Evolutionary conservation across 2,113 vertebrate species (phyloP).

Genomic region (Toxostoma redivivum): DNA sequence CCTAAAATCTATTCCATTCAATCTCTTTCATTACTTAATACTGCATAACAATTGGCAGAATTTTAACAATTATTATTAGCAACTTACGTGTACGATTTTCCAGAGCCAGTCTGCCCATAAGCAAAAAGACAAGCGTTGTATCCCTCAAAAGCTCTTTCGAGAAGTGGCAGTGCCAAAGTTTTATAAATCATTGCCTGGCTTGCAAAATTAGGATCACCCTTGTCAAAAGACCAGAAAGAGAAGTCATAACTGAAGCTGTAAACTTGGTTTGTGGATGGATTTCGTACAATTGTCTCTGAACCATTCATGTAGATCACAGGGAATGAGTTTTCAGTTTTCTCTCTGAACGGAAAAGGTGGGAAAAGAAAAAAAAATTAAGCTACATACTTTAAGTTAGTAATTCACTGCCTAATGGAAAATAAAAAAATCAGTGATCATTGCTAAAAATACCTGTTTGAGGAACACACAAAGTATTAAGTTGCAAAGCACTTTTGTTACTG

Average conservation of each 20-base stretch:
- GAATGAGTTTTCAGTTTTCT: constrained; percentile 76
- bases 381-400: background rate
- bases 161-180: constrained; percentile 81
- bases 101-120: constrained; percentile 96
- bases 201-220: constrained; percentile 74
- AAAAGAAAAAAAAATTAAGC: background rate
- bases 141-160: constrained; percentile 88
- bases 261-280: constrained; percentile 82
- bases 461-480: background rate
- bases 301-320: constrained; percentile 83
- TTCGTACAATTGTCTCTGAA: constrained; percentile 80
- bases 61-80: background rate
- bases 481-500: background rate
- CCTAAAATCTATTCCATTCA: background rate
- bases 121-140: constrained; percentile 95
- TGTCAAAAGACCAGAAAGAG: constrained; percentile 88
- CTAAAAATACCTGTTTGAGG: background rate
- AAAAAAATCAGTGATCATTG: background rate
- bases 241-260: constrained; percentile 86
- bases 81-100: constrained; percentile 96
- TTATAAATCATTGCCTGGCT: constrained; percentile 83
- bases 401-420: background rate
- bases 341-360: constrained; percentile 63
- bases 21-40: background rate
- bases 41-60: background rate